Percentiles rank a stretch among this genome's conserved stretches.
Evolutionary conservation across 2,113 vertebrate species (phyloP).

Genomic region (Sinocyclocheilus maitianheensis): DNA sequence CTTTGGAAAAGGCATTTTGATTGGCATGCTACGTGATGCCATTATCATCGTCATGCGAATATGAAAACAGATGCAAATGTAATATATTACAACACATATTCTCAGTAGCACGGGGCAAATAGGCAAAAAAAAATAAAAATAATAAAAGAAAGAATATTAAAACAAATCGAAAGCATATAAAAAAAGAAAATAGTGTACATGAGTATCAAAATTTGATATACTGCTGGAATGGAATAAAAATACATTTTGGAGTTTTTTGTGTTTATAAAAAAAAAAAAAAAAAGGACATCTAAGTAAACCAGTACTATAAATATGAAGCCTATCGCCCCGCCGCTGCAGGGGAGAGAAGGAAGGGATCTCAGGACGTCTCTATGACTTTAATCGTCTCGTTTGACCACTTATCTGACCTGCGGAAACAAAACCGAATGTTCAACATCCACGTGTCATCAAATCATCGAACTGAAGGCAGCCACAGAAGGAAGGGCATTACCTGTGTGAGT

Average conservation of each 20-base stretch:
- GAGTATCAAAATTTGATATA: slow-evolving; percentile 55
- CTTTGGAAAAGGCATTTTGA: slow-evolving; percentile 16
- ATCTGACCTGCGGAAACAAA: slow-evolving; percentile 71
- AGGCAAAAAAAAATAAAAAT: not conserved
- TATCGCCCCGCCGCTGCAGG: slow-evolving; percentile 41
- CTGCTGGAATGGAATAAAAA: slow-evolving; percentile 59
- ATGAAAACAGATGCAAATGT: not conserved
- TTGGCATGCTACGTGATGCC: slow-evolving; percentile 2
- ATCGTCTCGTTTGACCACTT: slow-evolving; percentile 79
- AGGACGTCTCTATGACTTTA: slow-evolving; percentile 75
- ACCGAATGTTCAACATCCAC: not conserved
- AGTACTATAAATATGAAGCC: slow-evolving; percentile 62
- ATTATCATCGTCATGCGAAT: not conserved
- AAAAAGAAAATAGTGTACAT: slow-evolving; percentile 29
- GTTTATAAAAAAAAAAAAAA: slow-evolving; percentile 44
- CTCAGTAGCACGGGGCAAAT: slow-evolving; percentile 21
- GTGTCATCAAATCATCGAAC: not conserved
- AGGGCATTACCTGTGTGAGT: slow-evolving; percentile 76
- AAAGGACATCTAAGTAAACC: slow-evolving; percentile 40
- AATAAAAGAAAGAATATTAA: not conserved
- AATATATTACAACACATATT: slow-evolving; percentile 13
- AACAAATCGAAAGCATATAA: slow-evolving; percentile 21
- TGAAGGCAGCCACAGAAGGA: not conserved
- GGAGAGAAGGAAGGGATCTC: too few relatives aligned
- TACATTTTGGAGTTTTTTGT: slow-evolving; percentile 9